phyloP scores from a whole-genome alignment of 2,797 vertebrate species.

The Hypotaenidia philippensis region DNA sequence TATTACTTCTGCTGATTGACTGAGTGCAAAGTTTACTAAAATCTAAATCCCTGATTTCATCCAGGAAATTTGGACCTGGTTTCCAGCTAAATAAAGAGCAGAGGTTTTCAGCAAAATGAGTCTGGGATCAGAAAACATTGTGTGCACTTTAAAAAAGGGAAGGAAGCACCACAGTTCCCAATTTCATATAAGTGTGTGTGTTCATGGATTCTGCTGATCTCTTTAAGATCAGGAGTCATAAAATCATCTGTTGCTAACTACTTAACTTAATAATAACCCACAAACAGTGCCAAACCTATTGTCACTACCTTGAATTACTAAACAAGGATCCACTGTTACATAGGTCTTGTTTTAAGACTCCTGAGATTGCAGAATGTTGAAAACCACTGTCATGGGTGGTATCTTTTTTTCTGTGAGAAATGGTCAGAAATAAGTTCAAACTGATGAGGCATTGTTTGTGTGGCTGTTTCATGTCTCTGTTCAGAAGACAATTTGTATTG shows the following conservation, averaged over 20 bases:
- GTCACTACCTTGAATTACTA: background rate
- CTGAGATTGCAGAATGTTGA: background rate
- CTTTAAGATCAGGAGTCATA: background rate
- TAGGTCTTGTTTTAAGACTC: background rate
- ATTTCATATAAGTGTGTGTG: background rate
- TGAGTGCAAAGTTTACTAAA: background rate
- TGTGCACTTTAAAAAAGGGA: background rate
- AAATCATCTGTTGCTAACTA: background rate
- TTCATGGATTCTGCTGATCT: background rate
- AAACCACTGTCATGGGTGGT: background rate
- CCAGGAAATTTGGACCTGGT: background rate
- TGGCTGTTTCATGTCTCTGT: background rate
- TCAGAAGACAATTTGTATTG: background rate
- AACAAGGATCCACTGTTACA: background rate
- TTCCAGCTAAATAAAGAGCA: background rate
- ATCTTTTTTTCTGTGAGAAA: background rate
- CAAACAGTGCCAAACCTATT: background rate
- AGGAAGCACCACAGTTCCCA: background rate
- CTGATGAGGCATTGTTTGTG: background rate
- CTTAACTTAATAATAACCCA: background rate
- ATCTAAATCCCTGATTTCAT: background rate
- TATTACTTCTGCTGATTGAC: background rate
- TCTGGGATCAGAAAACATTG: background rate
- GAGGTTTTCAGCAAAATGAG: background rate
- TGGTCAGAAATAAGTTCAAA: background rate